Base-by-base conservation (phyloP, 2,113 vertebrate species). In the Elgaria multicarinata region DNA sequence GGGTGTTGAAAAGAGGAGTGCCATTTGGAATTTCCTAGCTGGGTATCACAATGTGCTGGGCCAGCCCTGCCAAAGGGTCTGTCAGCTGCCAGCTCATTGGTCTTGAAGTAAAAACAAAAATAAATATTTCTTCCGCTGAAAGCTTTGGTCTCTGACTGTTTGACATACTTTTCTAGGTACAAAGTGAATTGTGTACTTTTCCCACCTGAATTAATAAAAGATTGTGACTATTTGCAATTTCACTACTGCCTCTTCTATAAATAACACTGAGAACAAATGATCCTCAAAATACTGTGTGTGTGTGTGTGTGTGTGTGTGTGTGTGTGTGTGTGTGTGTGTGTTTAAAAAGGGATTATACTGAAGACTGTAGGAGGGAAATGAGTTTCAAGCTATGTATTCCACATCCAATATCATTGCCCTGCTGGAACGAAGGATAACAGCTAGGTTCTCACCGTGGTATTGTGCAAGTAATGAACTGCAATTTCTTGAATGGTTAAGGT, bases 371-470 rank as follows among this genome's bases (percentile, higher is more conserved):
- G 36, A 69, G n/a, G 2, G 44, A 83, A 83, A 62, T 62, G 46
- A 4, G 3, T 80, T 66, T 82, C 44, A 24, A 44, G 78, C 46
- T 71, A 44, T 22, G 0, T 26, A 20, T 55, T 53, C 75, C 87
- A 85, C 2, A 66, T 22, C 62, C 71, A 72, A 33, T 58, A 26
- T 0, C 1, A 42, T 31, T 74, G 18, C 3, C 1, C 74, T 53
- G 58, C 28, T 90, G 90, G 80, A 91, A 26, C 50, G 14, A 14
- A 31, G 39, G 55, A 31, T 64, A 74, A 81, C n/a, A 50, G 50
- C 24, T 13, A 42, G 7, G 67, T 64, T 86, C 71, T 42, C 75
- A 64, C 76, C 4, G 71, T 31, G 64, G 87, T 93, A 42, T 58
- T 14, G 0, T 53, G 2, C 6, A 20, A 36, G 10, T 87, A 33